Evolutionary conservation across 2,888 invertebrate species (phyloP), one percentile per base, ranked within the genome.

Genomic region (Pyrocoelia pectoralis): DNA sequence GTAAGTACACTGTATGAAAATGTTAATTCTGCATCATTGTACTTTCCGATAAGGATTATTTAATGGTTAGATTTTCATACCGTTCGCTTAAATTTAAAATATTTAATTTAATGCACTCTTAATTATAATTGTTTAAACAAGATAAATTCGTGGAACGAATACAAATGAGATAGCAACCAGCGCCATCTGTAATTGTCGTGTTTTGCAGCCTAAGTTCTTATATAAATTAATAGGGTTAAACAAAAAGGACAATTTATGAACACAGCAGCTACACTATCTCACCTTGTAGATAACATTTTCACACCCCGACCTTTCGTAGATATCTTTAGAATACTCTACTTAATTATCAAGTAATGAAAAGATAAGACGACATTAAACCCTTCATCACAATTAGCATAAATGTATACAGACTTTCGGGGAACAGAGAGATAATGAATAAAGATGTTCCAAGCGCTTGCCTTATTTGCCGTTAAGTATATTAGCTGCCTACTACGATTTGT

Each of bases 131-230:
- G 24, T 24, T 24, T 24, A 24, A 24, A 24, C 24, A 24, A 24
- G 24, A 24, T 6, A 24, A 24, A 24, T 24, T 24, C 24, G 24
- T 3, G 24, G 3, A 5, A 24, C 24, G 24, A 24, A 24, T 5
- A 24, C 6, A 24, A 24, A 24, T 24, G 24, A 24, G 24, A 5
- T 6, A 6, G 6, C 3, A 24, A 3, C 24, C 24, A 33, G 33
- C 33, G 33, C n/a, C 33, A 33, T 33, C 33, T 33, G 33, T 33
- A 33, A 33, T 33, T 33, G 33, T 33, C 33, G n/a, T 33, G 33
- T 33, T 33, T 33, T 33, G 33, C n/a, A 33, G 33, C n/a, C 8
- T 33, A 33, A 33, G 33, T n/a, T 33, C 33, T n/a, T n/a, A 33
- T 33, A n/a, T 33, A 33, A 33, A 33, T 33, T 33, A 33, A 33